Evolutionary conservation across 2,113 vertebrate species (phyloP).

Genomic region (Alligator mississippiensis): DNA sequence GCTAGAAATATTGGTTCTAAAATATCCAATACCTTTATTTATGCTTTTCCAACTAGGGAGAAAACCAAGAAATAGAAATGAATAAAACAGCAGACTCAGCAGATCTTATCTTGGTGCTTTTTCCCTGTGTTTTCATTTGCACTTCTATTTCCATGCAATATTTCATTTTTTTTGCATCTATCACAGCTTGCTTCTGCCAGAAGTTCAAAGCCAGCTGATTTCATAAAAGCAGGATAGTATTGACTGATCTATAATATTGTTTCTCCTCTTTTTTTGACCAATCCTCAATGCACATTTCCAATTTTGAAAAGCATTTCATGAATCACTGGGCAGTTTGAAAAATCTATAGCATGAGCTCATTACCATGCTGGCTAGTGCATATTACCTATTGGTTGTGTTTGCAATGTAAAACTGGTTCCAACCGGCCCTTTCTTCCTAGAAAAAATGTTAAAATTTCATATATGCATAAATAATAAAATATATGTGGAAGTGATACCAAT

Average conservation of each 20-base stretch:
- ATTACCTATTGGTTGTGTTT: conserved; percentile 46
- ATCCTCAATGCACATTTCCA: conserved; percentile 59
- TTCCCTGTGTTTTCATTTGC: conserved; percentile 61
- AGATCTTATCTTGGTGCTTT: conserved; percentile 50
- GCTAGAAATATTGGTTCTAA: conserved; percentile 10
- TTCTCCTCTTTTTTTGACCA: conserved; percentile 62
- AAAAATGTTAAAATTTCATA: conserved; percentile 56
- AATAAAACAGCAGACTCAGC: conserved; percentile 52
- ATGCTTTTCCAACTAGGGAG: conserved; percentile 4
- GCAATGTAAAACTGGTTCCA: conserved; percentile 37
- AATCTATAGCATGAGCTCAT: conserved; percentile 69
- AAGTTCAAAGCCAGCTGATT: conserved; percentile 70
- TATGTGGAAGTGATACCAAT: neutral
- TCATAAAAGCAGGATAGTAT: conserved; percentile 50
- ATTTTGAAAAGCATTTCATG: conserved; percentile 71
- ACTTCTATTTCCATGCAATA: conserved; percentile 65
- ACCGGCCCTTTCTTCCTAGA: conserved; percentile 13
- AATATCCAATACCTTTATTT: conserved; percentile 39
- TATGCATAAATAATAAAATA: conserved; percentile 61
- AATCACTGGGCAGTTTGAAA: conserved; percentile 71
- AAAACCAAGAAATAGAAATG: conserved; percentile 45
- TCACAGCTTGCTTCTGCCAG: conserved; percentile 66
- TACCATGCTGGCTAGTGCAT: conserved; percentile 52
- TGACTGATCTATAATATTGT: conserved; percentile 66
- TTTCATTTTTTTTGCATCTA: conserved; percentile 66